A percentile compares a stretch with the other conserved stretches of the same genome.
These are phyloP conservation scores for Australoheros scitulus DNA, from an alignment of 2,113 vertebrate species.

Conservation along the genomic window DNA sequence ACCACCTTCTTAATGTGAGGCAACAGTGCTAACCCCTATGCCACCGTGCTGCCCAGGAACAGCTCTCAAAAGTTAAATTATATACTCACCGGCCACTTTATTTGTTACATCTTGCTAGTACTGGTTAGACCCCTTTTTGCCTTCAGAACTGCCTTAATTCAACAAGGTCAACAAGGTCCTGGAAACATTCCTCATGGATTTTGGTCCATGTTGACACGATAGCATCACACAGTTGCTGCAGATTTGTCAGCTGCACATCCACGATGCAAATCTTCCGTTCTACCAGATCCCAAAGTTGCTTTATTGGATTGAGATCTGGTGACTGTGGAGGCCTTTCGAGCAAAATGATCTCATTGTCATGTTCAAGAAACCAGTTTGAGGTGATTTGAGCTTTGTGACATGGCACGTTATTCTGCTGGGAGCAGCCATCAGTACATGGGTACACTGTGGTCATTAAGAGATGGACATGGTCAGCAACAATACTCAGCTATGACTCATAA, in stretches of 20 bases:
- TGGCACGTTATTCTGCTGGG: neutral
- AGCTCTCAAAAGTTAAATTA: too few species aligned
- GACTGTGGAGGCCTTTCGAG: neutral
- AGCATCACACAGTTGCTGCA: neutral
- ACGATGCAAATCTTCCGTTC: neutral
- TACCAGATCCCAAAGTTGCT: neutral
- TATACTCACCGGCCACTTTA: neutral
- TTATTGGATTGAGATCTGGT: too few species aligned
- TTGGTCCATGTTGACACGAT: neutral
- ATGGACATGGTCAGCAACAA: neutral
- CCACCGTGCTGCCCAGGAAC: too few species aligned
- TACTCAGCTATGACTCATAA: neutral
- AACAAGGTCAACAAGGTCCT: neutral
- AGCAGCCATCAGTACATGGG: neutral
- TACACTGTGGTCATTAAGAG: too few species aligned
- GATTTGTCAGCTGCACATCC: neutral
- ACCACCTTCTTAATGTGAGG: too few species aligned
- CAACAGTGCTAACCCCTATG: too few species aligned
- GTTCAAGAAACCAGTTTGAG: neutral
- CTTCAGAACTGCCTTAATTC: neutral
- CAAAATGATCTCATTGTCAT: neutral
- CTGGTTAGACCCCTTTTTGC: neutral
- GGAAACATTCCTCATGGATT: neutral
- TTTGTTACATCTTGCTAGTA: rapidly evolving
- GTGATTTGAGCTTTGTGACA: neutral